Base-by-base conservation (phyloP, 2,113 vertebrate genomes). In the Helogale parvula region DNA sequence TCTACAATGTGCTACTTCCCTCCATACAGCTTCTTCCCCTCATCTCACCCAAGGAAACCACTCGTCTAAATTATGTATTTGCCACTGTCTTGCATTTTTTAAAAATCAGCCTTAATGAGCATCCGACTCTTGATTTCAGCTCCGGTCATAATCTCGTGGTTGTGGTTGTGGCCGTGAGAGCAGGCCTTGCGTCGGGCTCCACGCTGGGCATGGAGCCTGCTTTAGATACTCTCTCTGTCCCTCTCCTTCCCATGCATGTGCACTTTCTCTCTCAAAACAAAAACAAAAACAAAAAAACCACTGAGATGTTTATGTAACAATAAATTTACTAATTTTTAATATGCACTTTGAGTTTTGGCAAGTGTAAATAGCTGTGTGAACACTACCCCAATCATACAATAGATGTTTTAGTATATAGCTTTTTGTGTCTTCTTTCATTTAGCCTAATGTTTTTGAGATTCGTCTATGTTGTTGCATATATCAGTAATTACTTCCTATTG, bases 401-500 rank as follows among this genome's bases (percentile, higher is more conserved):
- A 85, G 69, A 79, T 33, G 33, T 81, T 74, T 60, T 74, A 88
- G 31, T 84, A 23, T 74, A 38, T 65, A 79, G 81, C 38, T 71
- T 91, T 96, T 91, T 91, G 63, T 88, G 10, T 79, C 50, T 69
- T 54, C 35, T n/a, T 87, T 81, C 54, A 66, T 54, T 93, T 76
- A 92, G 69, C 50, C 5, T 83, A 79, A 63, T 84, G 35, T 63
- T 92, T 96, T 72, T 66, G 52, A 74, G 80, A 35, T 63, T n/a
- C 33, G 57, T 66, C 25, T 27, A 1, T 29, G 3, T 50, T 88
- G 27, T 85, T 82, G 5, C 33, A 19, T 52, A 17, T 65, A 21
- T 88, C 31, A 72, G 38, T 52, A 77, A 5, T 66, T 35, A 11
- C 77, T 91, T 72, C 45, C 74, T 69, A 25, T 38, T 83, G 13